These are phyloP conservation scores for Allophyes oxyacanthae DNA, from an alignment of 2,888 invertebrate species.

Conservation along the genomic window DNA sequence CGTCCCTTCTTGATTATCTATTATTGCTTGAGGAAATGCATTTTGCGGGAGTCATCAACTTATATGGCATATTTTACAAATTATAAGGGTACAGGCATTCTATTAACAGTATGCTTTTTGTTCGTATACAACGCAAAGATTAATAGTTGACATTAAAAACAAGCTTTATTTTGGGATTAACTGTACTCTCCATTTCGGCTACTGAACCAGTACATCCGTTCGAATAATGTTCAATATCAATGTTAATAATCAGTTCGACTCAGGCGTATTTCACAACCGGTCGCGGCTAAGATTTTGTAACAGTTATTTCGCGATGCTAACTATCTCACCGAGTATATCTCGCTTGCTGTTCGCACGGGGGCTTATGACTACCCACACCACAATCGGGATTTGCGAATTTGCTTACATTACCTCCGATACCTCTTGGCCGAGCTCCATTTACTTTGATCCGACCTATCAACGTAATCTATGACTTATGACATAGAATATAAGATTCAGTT, in stretches of 20 bases:
- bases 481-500: constrained; percentile 45
- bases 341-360: constrained; percentile 66
- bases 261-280: constrained; percentile 53
- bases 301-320: constrained; percentile 65
- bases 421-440: constrained; percentile 49
- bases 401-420: constrained; percentile 63
- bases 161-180: constrained; percentile 3
- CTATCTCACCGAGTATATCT: constrained; percentile 53
- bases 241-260: constrained; percentile 47
- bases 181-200: constrained; percentile 15
- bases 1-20: constrained; percentile 35
- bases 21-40: constrained; percentile 33
- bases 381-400: constrained; percentile 68
- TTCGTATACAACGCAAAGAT: background rate
- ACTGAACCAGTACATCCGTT: constrained; percentile 15
- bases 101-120: constrained; percentile 8
- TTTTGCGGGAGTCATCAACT: constrained; percentile 18
- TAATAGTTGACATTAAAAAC: too few species aligned
- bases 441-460: constrained; percentile 25
- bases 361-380: constrained; percentile 65
- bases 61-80: constrained; percentile 18
- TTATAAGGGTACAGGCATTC: constrained; percentile 16
- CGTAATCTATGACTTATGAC: constrained; percentile 46
- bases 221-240: constrained; percentile 54
- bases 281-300: constrained; percentile 61